These are phyloP conservation scores for Ophion slaviceki DNA, from an alignment of 2,888 invertebrate species.

Conservation along the genomic window DNA sequence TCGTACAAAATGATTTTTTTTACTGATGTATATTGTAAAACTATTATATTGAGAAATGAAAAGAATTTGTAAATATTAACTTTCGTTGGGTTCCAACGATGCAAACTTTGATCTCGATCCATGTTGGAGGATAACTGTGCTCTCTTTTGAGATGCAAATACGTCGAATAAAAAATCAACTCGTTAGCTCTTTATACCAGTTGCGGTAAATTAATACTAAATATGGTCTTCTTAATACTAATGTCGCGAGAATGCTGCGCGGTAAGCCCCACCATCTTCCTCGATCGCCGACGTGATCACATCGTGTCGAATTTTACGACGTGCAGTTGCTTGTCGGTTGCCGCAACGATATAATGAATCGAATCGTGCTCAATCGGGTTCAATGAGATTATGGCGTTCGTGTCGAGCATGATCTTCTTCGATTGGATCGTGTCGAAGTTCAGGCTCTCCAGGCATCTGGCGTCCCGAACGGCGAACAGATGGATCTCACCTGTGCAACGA, in stretches of 20 bases:
- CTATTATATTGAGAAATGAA: too few relatives aligned
- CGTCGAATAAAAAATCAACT: not conserved
- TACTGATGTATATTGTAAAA: too few relatives aligned
- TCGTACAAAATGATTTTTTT: too few relatives aligned
- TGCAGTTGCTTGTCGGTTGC: constrained; percentile 69
- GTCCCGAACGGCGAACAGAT: constrained; percentile 70
- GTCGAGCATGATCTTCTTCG: constrained; percentile 67
- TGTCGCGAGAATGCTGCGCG: not conserved
- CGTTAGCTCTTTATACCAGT: not conserved
- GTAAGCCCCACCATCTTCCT: not conserved
- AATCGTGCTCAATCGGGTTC: constrained; percentile 71
- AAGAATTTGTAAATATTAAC: too few relatives aligned
- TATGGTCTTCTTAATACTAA: not conserved
- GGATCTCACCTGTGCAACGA: constrained; percentile 71
- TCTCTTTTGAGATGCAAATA: not conserved
- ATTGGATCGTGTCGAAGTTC: constrained; percentile 69
- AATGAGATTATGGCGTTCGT: constrained; percentile 72
- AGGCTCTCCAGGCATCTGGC: constrained; percentile 64
- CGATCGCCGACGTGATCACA: not conserved
- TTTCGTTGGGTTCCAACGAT: too few relatives aligned
- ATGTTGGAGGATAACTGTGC: not conserved
- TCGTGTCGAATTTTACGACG: constrained; percentile 67
- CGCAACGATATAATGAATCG: constrained; percentile 71
- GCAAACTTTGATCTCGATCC: too few relatives aligned
- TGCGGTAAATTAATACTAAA: not conserved